Evolutionary conservation across 2,113 vertebrate species (phyloP).

Genomic region (Hippocampus barbouri): DNA sequence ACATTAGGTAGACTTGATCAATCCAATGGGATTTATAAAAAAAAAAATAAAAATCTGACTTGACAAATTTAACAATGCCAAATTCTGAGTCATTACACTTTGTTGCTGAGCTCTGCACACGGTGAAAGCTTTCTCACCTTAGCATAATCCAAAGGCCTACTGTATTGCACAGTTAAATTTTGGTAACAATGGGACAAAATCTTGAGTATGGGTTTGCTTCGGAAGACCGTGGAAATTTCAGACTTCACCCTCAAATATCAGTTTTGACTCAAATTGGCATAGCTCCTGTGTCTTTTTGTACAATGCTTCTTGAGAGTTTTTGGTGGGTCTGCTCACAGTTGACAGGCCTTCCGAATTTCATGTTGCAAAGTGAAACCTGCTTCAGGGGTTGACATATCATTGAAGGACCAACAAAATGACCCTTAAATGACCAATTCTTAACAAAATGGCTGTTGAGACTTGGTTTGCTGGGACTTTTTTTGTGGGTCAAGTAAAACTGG

Average conservation of each 20-base stretch:
- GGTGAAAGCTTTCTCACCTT: not conserved
- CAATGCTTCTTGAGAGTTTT: not conserved
- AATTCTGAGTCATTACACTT: not conserved
- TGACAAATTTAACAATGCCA: not conserved
- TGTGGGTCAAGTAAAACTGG: no score
- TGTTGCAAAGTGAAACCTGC: no score
- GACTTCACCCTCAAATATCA: not conserved
- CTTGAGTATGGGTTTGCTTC: no score
- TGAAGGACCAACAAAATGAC: no score
- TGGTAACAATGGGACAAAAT: no score
- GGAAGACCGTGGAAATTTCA: not conserved
- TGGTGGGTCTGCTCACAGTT: not conserved
- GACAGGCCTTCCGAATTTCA: no score
- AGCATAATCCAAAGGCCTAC: not conserved
- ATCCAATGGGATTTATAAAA: not conserved
- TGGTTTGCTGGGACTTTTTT: no score
- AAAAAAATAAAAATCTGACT: not conserved
- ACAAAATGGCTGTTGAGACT: no score
- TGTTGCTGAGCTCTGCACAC: not conserved
- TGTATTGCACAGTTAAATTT: no score
- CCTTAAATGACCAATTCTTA: no score
- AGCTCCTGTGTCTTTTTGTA: not conserved
- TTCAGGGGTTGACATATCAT: no score
- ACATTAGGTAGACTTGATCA: not conserved
- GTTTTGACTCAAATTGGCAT: not conserved